Conservation (phyloP, 2,888 invertebrate genomes). For the Tenthredo notha region DNA sequence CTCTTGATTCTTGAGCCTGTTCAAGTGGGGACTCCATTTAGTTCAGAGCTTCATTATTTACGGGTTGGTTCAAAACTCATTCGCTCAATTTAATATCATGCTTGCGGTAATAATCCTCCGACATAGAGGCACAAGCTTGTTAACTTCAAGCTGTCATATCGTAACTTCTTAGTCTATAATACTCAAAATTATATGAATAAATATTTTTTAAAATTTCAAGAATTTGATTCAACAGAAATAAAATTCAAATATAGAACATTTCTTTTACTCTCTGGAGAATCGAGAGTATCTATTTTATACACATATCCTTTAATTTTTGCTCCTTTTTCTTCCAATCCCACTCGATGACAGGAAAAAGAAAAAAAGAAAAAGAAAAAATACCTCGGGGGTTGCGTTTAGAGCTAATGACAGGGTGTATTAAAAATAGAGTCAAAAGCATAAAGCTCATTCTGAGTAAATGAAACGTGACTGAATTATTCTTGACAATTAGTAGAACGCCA, state of each 20-base stretch:
- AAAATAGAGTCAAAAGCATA: neutral
- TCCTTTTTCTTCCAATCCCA: neutral
- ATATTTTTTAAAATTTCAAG: neutral
- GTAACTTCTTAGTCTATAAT: neutral
- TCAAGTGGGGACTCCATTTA: conserved; percentile 31
- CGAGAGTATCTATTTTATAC: neutral
- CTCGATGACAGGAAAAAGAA: neutral
- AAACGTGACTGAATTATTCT: conserved; percentile 5
- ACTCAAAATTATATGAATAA: neutral
- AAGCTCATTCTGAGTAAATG: neutral
- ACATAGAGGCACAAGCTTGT: neutral
- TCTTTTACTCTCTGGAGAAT: neutral
- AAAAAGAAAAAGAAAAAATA: neutral
- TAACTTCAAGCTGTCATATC: neutral
- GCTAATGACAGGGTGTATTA: neutral
- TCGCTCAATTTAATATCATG: conserved; percentile 29
- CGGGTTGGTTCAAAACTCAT: conserved; percentile 34
- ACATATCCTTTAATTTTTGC: neutral
- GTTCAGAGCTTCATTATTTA: conserved; percentile 18
- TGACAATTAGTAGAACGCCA: conserved; percentile 19
- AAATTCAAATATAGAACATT: too few species aligned
- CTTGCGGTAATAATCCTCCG: neutral
- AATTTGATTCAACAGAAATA: too few species aligned
- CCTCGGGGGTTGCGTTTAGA: neutral
- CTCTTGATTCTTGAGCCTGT: conserved; percentile 35